phyloP scores from a whole-genome alignment of 2,113 vertebrate genomes.

The Chinchilla lanigera region DNA sequence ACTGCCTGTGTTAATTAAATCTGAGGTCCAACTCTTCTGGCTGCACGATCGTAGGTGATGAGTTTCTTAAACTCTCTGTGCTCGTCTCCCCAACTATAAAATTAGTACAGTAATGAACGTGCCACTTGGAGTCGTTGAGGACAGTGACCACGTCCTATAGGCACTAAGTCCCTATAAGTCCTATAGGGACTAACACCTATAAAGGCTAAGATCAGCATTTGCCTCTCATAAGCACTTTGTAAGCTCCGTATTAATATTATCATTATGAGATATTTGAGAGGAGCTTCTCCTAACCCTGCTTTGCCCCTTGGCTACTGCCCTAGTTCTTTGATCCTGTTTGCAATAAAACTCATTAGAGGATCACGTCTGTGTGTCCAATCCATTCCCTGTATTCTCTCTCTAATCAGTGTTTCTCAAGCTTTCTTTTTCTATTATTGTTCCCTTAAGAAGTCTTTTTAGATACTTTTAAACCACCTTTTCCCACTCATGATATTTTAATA shows the following conservation, averaged over 20 bases:
- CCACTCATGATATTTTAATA: neutral
- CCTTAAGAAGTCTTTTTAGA: neutral
- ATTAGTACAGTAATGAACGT: neutral
- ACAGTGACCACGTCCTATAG: neutral
- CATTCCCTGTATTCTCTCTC: neutral
- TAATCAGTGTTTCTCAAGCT: conserved; percentile 2
- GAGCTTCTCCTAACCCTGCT: neutral
- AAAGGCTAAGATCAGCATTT: neutral
- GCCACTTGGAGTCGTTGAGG: neutral
- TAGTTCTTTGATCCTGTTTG: neutral
- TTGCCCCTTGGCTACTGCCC: neutral
- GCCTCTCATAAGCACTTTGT: neutral
- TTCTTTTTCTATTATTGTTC: neutral
- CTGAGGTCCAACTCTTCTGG: neutral
- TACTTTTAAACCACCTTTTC: neutral
- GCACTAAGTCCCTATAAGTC: too few species aligned
- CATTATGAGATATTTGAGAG: neutral
- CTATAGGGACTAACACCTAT: neutral
- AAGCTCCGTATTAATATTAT: neutral
- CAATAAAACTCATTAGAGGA: neutral
- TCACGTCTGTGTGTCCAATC: neutral
- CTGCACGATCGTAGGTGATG: neutral
- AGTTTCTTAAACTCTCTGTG: neutral
- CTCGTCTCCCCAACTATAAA: neutral
- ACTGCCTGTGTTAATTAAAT: neutral